Evolutionary conservation across 2,113 vertebrate genomes (phyloP).

Genomic region (Ibidorhyncha struthersii): DNA sequence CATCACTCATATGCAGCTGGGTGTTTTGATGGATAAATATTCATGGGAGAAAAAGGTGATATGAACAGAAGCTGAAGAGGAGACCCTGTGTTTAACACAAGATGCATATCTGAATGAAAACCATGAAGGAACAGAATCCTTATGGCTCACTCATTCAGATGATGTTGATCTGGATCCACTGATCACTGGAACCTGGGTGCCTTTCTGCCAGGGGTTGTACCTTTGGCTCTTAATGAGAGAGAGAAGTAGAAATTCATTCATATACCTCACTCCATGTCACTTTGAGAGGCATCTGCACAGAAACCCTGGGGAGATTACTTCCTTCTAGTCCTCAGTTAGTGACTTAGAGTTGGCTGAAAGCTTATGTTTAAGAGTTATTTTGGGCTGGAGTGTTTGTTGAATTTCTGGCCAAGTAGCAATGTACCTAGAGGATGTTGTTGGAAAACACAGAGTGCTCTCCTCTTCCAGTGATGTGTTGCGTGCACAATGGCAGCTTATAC

Average conservation of each 20-base stretch:
- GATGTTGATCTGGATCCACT: not conserved
- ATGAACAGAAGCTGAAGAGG: not conserved
- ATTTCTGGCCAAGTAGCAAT: not conserved
- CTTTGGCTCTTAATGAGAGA: not conserved
- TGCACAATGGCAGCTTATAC: not conserved
- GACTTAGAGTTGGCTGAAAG: not conserved
- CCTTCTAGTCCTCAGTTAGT: not conserved
- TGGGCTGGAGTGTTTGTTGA: not conserved
- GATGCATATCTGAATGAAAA: not conserved
- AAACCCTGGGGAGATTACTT: not conserved
- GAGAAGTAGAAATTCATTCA: not conserved
- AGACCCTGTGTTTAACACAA: not conserved
- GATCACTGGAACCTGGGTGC: not conserved
- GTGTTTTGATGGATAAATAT: slow-evolving; percentile 84
- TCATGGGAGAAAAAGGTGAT: not conserved
- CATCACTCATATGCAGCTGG: slow-evolving; percentile 74
- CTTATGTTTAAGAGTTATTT: not conserved
- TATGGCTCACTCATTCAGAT: not conserved
- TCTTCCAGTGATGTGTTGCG: not conserved
- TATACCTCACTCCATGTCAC: not conserved
- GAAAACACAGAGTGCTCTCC: not conserved
- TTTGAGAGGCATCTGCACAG: not conserved
- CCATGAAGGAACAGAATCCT: not conserved
- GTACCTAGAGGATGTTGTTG: not conserved
- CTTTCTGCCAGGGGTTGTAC: not conserved